These are phyloP conservation scores for Erebia ligea DNA, from an alignment of 2,888 invertebrate genomes.

Conservation along the genomic window DNA sequence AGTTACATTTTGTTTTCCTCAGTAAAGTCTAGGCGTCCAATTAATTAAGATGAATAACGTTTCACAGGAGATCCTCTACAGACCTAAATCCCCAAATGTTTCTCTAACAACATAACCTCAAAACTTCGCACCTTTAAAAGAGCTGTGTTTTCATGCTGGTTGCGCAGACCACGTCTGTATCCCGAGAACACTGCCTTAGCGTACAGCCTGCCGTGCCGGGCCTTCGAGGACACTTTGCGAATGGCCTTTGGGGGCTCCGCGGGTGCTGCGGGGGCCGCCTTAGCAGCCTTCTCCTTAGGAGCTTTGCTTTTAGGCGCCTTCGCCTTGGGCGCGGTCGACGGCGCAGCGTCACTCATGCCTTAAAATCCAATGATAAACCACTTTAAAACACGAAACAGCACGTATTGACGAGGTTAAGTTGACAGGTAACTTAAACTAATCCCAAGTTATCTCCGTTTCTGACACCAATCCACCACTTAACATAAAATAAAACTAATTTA, in stretches of 20 bases:
- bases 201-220: conserved; percentile 93
- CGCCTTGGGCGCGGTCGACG: conserved; percentile 81
- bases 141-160: conserved; percentile 98
- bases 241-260: conserved; percentile 79
- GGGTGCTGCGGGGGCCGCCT: conserved; percentile 81
- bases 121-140: conserved; percentile 87
- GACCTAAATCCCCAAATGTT: neutral
- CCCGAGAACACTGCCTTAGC: conserved; percentile 99
- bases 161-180: conserved; percentile 97
- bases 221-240: conserved; percentile 76
- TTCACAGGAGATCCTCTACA: too few relatives aligned
- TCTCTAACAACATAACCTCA: conserved; percentile 11
- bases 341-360: conserved; percentile 85
- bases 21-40: too few relatives aligned
- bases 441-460: conserved; percentile 56
- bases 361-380: conserved; percentile 48
- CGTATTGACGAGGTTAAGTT: conserved; percentile 71
- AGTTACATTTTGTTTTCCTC: too few relatives aligned
- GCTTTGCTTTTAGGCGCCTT: conserved; percentile 83
- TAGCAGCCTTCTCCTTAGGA: conserved; percentile 81
- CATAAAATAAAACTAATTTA: conserved; percentile 31
- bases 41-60: too few relatives aligned
- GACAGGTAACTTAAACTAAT: conserved; percentile 66
- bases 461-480: conserved; percentile 53
- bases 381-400: conserved; percentile 47